Evolutionary conservation across 2,113 vertebrate species (phyloP), one percentile per base, ranked within the genome.

Genomic region (Centropus unirufus): DNA sequence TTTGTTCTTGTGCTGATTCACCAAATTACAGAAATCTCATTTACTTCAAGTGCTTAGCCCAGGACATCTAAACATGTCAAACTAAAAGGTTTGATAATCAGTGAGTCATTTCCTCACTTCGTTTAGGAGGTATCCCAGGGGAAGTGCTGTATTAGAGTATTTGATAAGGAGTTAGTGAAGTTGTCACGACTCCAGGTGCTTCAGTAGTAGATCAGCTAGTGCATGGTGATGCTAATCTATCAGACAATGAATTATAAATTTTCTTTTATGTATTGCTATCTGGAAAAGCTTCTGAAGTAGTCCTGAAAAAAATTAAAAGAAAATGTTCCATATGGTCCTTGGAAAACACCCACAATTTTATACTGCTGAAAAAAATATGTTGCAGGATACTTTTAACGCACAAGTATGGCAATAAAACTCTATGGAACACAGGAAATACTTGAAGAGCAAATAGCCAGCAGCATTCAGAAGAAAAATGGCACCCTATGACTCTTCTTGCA

Each of bases 101-200:
- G 79, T 18, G 54, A 83, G 51, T 96, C 29, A 74, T 78, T 92
- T 89, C 80, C 86, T 86, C 51, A 23, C 47, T 92, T 66, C 42
- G 52, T 54, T 83, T 36, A 64, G 62, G 49, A 57, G 61, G 16
- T 68, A 47, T 79, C 66, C 78, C 58, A 21, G 30, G 67, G 77
- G 36, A 75, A 47, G 24, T n/a, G 27, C 22, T 93, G 12, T 46
- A 23, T 58, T 19, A 21, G 58, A 81, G 34, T 22, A 51, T 58
- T 89, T 67, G 27, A 58, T 29, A 69, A 22, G 66, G 54, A 84
- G 42, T 64, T 63, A 15, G 47, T 40, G 23, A 72, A 72, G 57
- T 63, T 40, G 11, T 34, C 13, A 30, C 6, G 32, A 22, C 39
- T 74, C 66, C 57, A 67, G 26, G 58, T 79, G 9, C 73, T 83